Evolutionary conservation across 2,797 vertebrate genomes (phyloP).

Genomic region (Atherinosoma microstoma): DNA sequence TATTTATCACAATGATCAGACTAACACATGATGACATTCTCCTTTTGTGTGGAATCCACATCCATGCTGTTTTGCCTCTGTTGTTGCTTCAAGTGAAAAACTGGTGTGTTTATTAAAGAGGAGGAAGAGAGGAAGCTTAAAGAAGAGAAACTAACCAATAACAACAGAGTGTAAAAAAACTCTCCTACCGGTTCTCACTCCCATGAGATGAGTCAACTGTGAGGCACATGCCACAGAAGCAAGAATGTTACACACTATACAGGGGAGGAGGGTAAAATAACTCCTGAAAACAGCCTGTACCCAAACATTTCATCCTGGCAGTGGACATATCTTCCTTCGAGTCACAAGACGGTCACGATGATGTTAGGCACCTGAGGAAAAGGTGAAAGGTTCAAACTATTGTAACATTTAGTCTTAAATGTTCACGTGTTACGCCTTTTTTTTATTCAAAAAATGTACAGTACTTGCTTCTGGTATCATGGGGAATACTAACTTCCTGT

Average conservation of each 20-base stretch:
- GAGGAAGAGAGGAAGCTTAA: conserved; percentile 25
- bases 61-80: conserved; percentile 17
- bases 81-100: conserved; percentile 53
- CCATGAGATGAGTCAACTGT: conserved; percentile 81
- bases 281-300: conserved; percentile 74
- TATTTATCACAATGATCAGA: conserved; percentile 20
- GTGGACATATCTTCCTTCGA: conserved; percentile 11
- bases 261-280: conserved; percentile 27
- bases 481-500: not conserved
- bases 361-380: not conserved
- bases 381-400: not conserved
- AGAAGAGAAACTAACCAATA: conserved; percentile 58
- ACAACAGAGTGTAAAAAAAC: conserved; percentile 70
- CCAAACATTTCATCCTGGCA: conserved; percentile 72
- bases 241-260: conserved; percentile 68
- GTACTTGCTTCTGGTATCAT: not conserved
- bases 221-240: conserved; percentile 66
- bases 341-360: conserved; percentile 10
- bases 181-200: conserved; percentile 71
- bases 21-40: conserved; percentile 58
- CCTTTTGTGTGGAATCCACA: conserved; percentile 48
- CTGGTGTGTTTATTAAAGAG: conserved; percentile 52
- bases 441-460: not conserved
- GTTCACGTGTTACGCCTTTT: not conserved
- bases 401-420: not conserved